A percentile compares a stretch with the other conserved stretches of the same genome.
Conservation (phyloP, 2,113 vertebrate genomes). For the Psettodes erumei region DNA sequence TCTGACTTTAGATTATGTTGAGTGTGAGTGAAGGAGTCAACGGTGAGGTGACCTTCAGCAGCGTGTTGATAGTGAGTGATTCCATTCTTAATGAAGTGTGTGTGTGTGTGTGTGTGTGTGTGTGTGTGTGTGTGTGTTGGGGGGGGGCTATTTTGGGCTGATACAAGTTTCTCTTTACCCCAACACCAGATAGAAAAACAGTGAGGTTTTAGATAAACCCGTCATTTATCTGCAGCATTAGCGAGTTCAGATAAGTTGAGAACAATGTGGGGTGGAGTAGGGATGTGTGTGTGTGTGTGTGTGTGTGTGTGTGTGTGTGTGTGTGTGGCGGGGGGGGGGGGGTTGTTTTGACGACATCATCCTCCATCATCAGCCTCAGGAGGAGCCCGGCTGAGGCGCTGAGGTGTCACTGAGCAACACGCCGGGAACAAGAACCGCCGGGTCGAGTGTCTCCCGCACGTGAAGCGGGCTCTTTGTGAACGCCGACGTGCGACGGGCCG, state of each 20-base stretch:
- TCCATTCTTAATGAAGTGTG: constrained; percentile 66
- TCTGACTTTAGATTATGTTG: constrained; percentile 38
- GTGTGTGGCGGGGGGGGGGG: background rate
- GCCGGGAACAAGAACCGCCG: no score
- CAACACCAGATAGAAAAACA: no score
- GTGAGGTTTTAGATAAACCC: no score
- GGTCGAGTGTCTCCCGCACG: no score
- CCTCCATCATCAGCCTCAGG: background rate
- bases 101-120: background rate
- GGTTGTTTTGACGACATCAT: background rate
- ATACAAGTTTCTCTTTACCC: no score
- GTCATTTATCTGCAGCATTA: no score
- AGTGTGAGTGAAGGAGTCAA: constrained; percentile 39
- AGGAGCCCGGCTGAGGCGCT: no score
- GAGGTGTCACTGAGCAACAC: background rate
- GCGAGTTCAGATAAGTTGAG: no score
- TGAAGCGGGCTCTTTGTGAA: constrained; percentile 21
- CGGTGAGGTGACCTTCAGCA: constrained; percentile 54
- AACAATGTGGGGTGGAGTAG: no score
- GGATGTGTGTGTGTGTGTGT: no score
- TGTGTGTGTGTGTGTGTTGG: background rate
- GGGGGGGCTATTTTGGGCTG: background rate
- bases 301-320: background rate
- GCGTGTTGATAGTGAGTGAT: constrained; percentile 73
- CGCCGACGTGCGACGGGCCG: no score